Percentiles rank a stretch among this genome's conserved stretches.
These are phyloP conservation scores for Diarsia rubi DNA, from an alignment of 2,888 invertebrate species.

Conservation along the genomic window DNA sequence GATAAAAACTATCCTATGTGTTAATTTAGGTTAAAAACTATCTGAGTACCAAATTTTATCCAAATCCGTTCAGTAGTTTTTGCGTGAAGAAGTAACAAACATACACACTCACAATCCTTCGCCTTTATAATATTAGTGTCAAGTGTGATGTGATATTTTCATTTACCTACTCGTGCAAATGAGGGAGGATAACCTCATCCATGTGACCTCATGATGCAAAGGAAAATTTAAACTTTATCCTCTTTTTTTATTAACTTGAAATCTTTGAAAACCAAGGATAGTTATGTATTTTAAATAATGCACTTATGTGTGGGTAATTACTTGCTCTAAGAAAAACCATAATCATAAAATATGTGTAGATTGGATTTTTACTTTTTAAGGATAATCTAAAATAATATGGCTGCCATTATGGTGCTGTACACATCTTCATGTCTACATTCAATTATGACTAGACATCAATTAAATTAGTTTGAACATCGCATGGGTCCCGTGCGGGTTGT, in stretches of 20 bases:
- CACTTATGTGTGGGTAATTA: neutral
- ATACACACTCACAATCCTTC: no score
- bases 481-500: no score
- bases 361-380: neutral
- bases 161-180: constrained; percentile 13
- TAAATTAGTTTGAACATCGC: neutral
- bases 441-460: neutral
- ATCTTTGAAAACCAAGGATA: constrained; percentile 13
- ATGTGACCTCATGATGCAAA: constrained; percentile 15
- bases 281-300: constrained; percentile 3
- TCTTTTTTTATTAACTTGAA: constrained; percentile 29
- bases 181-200: constrained; percentile 26
- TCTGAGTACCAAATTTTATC: no score
- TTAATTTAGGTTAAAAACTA: no score
- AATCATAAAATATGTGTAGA: neutral
- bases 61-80: no score
- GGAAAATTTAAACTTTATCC: constrained; percentile 37
- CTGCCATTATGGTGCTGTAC: neutral
- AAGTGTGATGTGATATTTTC: neutral
- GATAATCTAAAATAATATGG: neutral
- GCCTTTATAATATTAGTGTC: no score
- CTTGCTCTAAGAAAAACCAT: neutral
- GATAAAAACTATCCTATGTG: no score
- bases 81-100: no score
- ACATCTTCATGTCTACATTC: no score